Evolutionary conservation across 2,797 vertebrate genomes (phyloP), one percentile per base, ranked within the genome.

Genomic region (Acanthopagrus latus): DNA sequence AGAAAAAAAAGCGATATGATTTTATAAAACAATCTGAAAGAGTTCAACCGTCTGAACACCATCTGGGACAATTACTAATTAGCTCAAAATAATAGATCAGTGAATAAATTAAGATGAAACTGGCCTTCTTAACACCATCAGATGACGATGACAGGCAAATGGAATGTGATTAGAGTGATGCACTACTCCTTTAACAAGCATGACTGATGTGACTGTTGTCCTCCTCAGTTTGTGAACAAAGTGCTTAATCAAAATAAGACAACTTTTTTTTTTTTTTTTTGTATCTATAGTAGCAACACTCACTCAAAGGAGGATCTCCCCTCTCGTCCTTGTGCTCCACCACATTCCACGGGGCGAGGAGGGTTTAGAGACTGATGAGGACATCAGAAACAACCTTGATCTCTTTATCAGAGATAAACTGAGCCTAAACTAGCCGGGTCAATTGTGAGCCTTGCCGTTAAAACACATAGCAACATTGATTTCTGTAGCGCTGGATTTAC

Each of bases 301-400:
- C 16, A 20, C 17, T 27, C 18, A 52, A 41, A 44, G 44, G 2
- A 21, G 14, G 41, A 41, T 8, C n/a, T 17, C 13, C 29, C 13
- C 13, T 17, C 12, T 62, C 21, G 71, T 80, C 63, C 55, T 81
- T 80, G 75, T 70, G 51, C 46, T 70, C n/a, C 57, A 23, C 58
- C 38, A 18, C 72, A 51, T 54, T 76, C 46, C 47, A 57, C 23
- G 46, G 69, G 72, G 16, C 25, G 21, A 48, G 55, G n/a, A 59
- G 58, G 29, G 29, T 64, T 59, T 46, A 23, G 20, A 62, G 20
- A 88, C 76, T 71, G 69, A 84, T 84, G 74, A 86, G 44, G 60
- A 69, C 65, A n/a, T 77, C 74, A 67, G 29, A 54, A 75, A 58
- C 74, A 79, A 83, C 82, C 83, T 86, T 86, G 75, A 86, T 82